Percentiles rank a stretch among this genome's conserved stretches.
Conservation (phyloP, 37 sponge, comb jelly and placozoan genomes). For the Axinella damicornis region DNA sequence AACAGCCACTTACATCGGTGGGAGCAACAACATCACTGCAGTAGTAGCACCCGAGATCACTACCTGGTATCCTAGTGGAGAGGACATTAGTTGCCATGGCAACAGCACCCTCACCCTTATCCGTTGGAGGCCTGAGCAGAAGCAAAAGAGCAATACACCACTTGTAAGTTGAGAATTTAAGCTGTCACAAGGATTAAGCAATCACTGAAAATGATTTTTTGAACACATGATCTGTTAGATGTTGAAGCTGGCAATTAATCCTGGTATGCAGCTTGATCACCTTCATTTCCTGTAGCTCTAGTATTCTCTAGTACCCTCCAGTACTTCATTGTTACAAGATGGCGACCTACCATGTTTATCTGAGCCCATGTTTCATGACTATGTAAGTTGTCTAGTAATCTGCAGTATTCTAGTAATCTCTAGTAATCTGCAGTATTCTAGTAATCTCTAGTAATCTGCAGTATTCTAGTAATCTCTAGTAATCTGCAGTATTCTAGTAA, state of each 20-base stretch:
- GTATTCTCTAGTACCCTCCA: too few relatives aligned
- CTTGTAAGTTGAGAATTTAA: too few relatives aligned
- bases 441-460: neutral
- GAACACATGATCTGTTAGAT: too few relatives aligned
- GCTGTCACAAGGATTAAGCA: too few relatives aligned
- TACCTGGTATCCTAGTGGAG: conserved; percentile 68
- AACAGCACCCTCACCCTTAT: too few relatives aligned
- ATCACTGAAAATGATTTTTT: too few relatives aligned
- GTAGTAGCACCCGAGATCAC: conserved; percentile 95
- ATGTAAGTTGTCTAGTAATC: conserved; percentile 56
- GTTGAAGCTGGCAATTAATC: too few relatives aligned
- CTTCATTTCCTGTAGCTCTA: too few relatives aligned
- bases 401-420: neutral
- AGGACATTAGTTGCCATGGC: neutral
- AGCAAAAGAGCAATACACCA: neutral
- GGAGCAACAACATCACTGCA: conserved; percentile 99
- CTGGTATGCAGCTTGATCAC: too few relatives aligned
- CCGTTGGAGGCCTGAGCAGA: neutral
- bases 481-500: too few relatives aligned
- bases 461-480: neutral
- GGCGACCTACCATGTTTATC: neutral
- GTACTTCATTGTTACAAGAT: too few relatives aligned
- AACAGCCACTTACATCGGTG: conserved; percentile 83
- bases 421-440: too few relatives aligned
- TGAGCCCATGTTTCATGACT: conserved; percentile 96